Percentiles rank a stretch among this genome's conserved stretches.
Evolutionary conservation across 2,888 invertebrate species (phyloP).

Genomic region (Theretra japonica): DNA sequence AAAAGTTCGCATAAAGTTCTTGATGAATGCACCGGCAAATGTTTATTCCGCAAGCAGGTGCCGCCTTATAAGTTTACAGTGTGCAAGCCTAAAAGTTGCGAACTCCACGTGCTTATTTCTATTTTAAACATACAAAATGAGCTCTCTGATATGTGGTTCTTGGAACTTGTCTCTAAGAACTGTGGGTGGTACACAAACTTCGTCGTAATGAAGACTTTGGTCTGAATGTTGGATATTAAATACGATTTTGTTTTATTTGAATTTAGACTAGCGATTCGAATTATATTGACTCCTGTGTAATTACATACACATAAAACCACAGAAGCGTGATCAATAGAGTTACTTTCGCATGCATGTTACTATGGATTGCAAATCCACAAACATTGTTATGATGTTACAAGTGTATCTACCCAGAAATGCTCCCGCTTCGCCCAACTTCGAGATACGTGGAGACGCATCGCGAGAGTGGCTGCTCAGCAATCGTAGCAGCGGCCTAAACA

Average conservation of each 20-base stretch:
- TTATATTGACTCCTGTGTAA: too few species aligned
- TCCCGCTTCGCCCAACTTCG: too few species aligned
- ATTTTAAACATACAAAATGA: slow-evolving; percentile 70
- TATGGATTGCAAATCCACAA: too few species aligned
- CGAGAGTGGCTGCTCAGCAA: too few species aligned
- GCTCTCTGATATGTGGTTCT: slow-evolving; percentile 59
- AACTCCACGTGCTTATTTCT: slow-evolving; percentile 64
- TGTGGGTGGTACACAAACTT: slow-evolving; percentile 24
- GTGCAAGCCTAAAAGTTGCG: slow-evolving; percentile 38
- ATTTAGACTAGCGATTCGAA: background rate
- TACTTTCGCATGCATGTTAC: too few species aligned
- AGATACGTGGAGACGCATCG: too few species aligned
- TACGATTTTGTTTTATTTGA: background rate
- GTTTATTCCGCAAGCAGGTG: slow-evolving; percentile 26
- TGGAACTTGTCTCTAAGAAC: slow-evolving; percentile 51
- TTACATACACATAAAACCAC: too few species aligned
- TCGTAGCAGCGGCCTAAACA: too few species aligned
- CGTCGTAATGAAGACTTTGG: background rate
- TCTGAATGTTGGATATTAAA: too few species aligned
- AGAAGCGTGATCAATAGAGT: too few species aligned
- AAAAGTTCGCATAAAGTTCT: slow-evolving; percentile 23
- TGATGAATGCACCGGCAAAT: slow-evolving; percentile 36
- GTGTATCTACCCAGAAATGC: too few species aligned
- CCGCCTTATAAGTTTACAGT: slow-evolving; percentile 29
- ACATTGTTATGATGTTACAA: too few species aligned